Conservation (phyloP, 1,140 invertebrate species). For the Leptinotarsa undecemlineata region DNA sequence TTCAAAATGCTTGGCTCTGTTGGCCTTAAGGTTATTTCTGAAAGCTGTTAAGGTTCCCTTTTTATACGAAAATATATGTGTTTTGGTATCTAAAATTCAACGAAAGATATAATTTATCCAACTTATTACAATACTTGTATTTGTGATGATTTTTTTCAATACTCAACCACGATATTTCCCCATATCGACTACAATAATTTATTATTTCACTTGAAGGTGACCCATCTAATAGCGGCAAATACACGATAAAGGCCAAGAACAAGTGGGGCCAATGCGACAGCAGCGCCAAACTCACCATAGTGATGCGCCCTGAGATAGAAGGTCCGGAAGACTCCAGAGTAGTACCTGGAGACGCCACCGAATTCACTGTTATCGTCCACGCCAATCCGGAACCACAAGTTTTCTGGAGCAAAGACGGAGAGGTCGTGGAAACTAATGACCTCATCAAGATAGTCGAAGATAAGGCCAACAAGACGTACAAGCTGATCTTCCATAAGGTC, state of each 20-base stretch:
- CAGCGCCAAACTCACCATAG: conserved; percentile 71
- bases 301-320: conserved; percentile 75
- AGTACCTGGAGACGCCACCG: conserved; percentile 71
- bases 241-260: conserved; percentile 77
- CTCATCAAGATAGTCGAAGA: conserved; percentile 66
- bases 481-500: conserved; percentile 70
- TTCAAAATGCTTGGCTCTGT: too few species aligned
- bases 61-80: too few species aligned
- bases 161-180: neutral
- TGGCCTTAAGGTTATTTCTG: too few species aligned
- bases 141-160: too few species aligned
- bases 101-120: too few species aligned
- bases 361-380: conserved; percentile 71
- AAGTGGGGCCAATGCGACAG: conserved; percentile 73
- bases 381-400: conserved; percentile 80
- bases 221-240: conserved; percentile 78
- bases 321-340: conserved; percentile 72
- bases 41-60: too few species aligned
- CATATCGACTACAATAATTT: neutral
- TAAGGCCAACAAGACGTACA: conserved; percentile 66
- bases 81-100: too few species aligned
- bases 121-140: too few species aligned
- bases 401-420: conserved; percentile 71
- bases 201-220: conserved; percentile 57
- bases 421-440: conserved; percentile 62